Conservation (phyloP, 2,888 invertebrate species). For the Synanthedon tipuliformis region DNA sequence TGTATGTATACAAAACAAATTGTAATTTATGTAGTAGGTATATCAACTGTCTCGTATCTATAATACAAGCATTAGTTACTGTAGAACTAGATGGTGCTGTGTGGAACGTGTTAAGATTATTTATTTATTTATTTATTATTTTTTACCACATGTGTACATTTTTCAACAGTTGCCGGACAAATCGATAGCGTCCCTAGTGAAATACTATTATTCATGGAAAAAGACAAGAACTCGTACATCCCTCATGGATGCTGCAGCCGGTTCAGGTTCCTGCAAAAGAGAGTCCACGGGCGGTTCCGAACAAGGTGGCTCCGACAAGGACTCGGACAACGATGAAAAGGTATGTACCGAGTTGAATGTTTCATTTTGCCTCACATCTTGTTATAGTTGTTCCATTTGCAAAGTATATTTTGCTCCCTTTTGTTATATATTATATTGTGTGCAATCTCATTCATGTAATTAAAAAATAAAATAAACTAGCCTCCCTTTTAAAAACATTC, state of each 20-base stretch:
- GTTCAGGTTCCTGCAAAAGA: slow-evolving; percentile 71
- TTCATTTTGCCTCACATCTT: background rate
- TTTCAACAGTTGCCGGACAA: slow-evolving; percentile 89
- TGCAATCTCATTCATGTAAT: slow-evolving; percentile 9
- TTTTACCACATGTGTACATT: background rate
- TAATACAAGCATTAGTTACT: too few relatives aligned
- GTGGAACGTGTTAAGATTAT: too few relatives aligned
- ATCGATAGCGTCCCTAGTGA: slow-evolving; percentile 94
- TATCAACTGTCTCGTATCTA: too few relatives aligned
- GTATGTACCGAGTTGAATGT: slow-evolving; percentile 59
- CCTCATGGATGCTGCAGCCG: slow-evolving; percentile 86
- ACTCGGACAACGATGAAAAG: slow-evolving; percentile 92
- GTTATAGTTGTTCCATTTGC: slow-evolving; percentile 5
- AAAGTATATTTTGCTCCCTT: slow-evolving; percentile 16
- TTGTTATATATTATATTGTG: slow-evolving; percentile 17
- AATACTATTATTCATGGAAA: slow-evolving; percentile 99
- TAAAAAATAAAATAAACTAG: background rate
- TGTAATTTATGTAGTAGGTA: too few relatives aligned
- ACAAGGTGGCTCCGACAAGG: slow-evolving; percentile 84
- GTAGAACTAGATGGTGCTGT: too few relatives aligned
- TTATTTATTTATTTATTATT: slow-evolving; percentile 1
- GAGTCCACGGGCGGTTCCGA: slow-evolving; percentile 85
- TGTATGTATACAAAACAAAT: too few relatives aligned
- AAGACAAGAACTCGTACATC: slow-evolving; percentile 93
- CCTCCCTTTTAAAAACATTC: background rate